Conservation (phyloP, 2,113 vertebrate genomes). For the Haliaeetus leucogaster region DNA sequence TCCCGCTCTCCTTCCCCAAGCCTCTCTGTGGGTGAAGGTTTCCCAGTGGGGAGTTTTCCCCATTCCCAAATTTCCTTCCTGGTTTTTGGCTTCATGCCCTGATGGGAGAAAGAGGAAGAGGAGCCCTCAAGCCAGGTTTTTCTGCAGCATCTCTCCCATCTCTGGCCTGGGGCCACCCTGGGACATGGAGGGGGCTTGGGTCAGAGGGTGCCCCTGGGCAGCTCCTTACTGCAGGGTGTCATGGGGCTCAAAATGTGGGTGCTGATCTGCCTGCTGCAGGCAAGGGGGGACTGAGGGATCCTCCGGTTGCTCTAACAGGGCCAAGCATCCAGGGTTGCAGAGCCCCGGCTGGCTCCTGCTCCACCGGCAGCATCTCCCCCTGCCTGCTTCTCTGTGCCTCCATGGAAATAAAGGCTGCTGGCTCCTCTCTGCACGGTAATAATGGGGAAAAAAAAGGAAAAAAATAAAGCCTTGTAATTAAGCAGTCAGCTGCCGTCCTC, state of each 20-base stretch:
- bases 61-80: not conserved
- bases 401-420: not conserved
- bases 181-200: not conserved
- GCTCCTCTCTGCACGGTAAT: not conserved
- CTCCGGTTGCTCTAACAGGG: not conserved
- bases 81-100: not conserved
- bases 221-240: not conserved
- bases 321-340: not conserved
- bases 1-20: not conserved
- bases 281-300: fast-evolving
- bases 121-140: not conserved
- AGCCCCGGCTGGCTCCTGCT: not conserved
- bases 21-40: not conserved
- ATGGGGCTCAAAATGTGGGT: not conserved
- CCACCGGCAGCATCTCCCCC: not conserved
- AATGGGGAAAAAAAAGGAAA: fast-evolving
- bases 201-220: fast-evolving
- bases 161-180: not conserved
- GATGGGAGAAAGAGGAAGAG: not conserved
- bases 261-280: not conserved
- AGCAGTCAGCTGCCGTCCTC: not conserved
- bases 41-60: not conserved
- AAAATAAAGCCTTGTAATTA: not conserved
- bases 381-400: not conserved
- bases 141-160: not conserved